Evolutionary conservation across 2,113 vertebrate species (phyloP).

Genomic region (Malurus cyaneus): DNA sequence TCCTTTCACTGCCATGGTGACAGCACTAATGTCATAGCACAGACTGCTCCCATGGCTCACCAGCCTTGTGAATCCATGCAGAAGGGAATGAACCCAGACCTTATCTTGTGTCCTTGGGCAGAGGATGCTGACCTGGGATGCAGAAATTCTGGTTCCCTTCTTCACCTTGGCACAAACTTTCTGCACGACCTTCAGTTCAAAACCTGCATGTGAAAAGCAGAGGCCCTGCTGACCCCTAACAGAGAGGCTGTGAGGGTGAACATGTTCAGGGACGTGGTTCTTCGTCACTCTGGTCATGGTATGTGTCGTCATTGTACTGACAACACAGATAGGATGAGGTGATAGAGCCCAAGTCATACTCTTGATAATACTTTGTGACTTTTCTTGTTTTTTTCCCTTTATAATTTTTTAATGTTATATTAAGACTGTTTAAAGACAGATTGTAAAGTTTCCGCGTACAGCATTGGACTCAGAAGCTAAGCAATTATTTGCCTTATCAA

Average conservation of each 20-base stretch:
- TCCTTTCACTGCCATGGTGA: background rate
- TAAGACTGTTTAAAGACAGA: background rate
- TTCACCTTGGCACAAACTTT: background rate
- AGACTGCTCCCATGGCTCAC: background rate
- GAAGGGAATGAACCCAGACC: background rate
- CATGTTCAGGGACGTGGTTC: rapidly evolving
- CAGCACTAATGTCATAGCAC: background rate
- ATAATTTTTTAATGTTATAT: background rate
- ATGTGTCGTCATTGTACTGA: background rate
- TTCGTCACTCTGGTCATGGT: background rate
- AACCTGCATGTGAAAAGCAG: background rate
- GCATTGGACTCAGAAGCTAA: background rate
- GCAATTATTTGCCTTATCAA: background rate
- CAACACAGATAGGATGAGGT: background rate
- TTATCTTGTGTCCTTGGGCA: background rate
- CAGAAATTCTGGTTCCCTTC: background rate
- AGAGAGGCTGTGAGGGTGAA: background rate
- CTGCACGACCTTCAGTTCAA: background rate
- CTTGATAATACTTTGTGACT: background rate
- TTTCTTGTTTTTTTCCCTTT: background rate
- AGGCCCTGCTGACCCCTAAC: background rate
- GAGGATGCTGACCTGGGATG: background rate
- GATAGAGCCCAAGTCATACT: background rate
- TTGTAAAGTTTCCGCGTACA: background rate
- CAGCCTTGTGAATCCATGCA: background rate